phyloP scores from a whole-genome alignment of 2,113 vertebrate species.

The Dipodomys merriami region DNA sequence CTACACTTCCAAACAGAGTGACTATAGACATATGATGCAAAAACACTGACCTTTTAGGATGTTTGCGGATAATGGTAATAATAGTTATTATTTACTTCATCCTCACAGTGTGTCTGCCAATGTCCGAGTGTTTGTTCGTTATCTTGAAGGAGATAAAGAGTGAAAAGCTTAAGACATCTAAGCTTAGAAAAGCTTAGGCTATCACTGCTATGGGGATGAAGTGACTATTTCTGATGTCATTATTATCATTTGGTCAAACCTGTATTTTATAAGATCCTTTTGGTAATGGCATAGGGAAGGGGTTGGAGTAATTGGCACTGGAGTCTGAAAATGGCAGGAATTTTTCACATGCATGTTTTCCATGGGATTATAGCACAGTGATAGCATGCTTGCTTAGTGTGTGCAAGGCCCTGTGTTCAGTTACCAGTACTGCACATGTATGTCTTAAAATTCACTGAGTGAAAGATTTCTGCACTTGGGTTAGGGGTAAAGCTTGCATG shows the following conservation, averaged over 20 bases:
- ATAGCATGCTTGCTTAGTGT: too few relatives aligned
- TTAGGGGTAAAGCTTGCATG: neutral
- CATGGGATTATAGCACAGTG: too few relatives aligned
- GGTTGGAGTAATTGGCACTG: neutral
- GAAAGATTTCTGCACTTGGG: neutral
- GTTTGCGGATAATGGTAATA: neutral
- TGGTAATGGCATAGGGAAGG: neutral
- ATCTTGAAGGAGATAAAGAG: slow-evolving; percentile 12
- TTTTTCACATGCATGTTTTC: neutral
- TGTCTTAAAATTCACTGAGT: neutral
- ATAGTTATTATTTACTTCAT: slow-evolving; percentile 12
- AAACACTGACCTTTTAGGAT: slow-evolving; percentile 7
- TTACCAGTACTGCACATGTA: neutral
- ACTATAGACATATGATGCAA: neutral
- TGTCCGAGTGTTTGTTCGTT: neutral
- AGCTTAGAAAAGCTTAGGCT: neutral
- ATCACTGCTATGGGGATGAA: neutral
- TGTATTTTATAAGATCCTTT: slow-evolving; percentile 35
- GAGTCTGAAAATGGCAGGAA: neutral
- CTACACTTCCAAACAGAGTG: neutral
- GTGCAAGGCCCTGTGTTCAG: too few relatives aligned
- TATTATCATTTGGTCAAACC: neutral
- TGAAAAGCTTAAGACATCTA: neutral
- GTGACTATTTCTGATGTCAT: neutral
- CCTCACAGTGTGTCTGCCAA: neutral